A percentile compares a stretch with the other conserved stretches of the same genome.
Evolutionary conservation across 2,797 vertebrate genomes (phyloP).

Genomic region (Lateolabrax maculatus): DNA sequence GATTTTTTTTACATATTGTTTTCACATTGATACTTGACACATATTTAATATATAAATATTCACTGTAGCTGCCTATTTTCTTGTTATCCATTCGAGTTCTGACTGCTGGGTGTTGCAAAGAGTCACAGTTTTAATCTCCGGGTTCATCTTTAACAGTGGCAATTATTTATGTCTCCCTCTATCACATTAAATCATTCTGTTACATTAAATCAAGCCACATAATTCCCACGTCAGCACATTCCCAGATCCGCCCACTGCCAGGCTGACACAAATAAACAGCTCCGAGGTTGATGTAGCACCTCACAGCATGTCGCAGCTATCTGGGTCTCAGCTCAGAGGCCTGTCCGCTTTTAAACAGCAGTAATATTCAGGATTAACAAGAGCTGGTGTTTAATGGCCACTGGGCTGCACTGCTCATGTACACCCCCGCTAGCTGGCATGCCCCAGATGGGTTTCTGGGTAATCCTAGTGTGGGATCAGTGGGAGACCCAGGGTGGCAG

Average conservation of each 20-base stretch:
- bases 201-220: constrained; percentile 38
- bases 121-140: constrained; percentile 17
- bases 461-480: constrained; percentile 75
- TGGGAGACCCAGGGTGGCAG: constrained; percentile 30
- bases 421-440: constrained; percentile 27
- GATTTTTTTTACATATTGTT: too few species aligned
- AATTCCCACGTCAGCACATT: constrained; percentile 54
- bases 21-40: neutral
- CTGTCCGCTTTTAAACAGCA: constrained; percentile 41
- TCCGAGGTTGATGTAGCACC: constrained; percentile 48
- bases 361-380: constrained; percentile 51
- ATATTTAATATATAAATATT: neutral
- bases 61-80: too few species aligned
- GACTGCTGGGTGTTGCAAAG: neutral
- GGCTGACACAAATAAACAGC: constrained; percentile 53
- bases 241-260: constrained; percentile 29
- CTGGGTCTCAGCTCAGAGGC: constrained; percentile 48
- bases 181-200: constrained; percentile 34
- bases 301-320: constrained; percentile 30
- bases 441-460: constrained; percentile 79
- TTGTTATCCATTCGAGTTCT: neutral
- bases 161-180: constrained; percentile 32
- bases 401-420: constrained; percentile 8
- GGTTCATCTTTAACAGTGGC: constrained; percentile 17
- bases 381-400: constrained; percentile 38